phyloP scores from a whole-genome alignment of 2,888 invertebrate species.

The Dolichomitus sp. region DNA sequence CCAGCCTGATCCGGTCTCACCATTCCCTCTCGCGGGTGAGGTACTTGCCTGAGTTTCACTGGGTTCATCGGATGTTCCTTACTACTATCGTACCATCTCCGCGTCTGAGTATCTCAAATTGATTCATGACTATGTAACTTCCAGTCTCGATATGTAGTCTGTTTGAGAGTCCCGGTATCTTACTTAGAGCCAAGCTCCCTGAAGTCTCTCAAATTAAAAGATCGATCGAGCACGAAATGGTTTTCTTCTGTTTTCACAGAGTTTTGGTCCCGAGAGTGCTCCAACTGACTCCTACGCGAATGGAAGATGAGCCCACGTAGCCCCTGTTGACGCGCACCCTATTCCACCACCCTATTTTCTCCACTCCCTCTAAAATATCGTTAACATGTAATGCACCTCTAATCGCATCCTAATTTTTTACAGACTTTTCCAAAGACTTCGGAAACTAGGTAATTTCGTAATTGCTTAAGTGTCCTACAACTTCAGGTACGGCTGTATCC shows the following conservation, averaged over 20 bases:
- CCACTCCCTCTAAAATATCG: not conserved
- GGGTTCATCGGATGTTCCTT: constrained; percentile 5
- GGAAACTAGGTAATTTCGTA: too few relatives aligned
- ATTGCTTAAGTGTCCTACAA: not conserved
- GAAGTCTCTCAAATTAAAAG: constrained; percentile 61
- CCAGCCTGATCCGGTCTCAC: not conserved
- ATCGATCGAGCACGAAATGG: constrained; percentile 65
- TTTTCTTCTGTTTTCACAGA: constrained; percentile 56
- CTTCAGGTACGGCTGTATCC: not conserved
- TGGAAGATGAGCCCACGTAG: constrained; percentile 10
- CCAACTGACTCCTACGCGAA: not conserved
- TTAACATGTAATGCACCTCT: too few relatives aligned
- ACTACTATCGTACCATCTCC: constrained; percentile 7
- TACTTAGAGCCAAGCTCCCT: constrained; percentile 42
- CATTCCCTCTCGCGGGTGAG: not conserved
- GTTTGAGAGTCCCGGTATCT: not conserved
- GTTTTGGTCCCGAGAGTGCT: constrained; percentile 53
- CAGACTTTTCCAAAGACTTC: too few relatives aligned
- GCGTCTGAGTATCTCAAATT: constrained; percentile 33
- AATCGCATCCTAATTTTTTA: too few relatives aligned
- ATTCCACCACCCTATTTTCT: not conserved
- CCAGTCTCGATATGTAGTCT: constrained; percentile 5
- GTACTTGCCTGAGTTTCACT: not conserved
- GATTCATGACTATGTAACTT: constrained; percentile 52
- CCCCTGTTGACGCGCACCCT: not conserved